Base-by-base conservation (phyloP, 2,797 vertebrate genomes). In the Myotis myotis region DNA sequence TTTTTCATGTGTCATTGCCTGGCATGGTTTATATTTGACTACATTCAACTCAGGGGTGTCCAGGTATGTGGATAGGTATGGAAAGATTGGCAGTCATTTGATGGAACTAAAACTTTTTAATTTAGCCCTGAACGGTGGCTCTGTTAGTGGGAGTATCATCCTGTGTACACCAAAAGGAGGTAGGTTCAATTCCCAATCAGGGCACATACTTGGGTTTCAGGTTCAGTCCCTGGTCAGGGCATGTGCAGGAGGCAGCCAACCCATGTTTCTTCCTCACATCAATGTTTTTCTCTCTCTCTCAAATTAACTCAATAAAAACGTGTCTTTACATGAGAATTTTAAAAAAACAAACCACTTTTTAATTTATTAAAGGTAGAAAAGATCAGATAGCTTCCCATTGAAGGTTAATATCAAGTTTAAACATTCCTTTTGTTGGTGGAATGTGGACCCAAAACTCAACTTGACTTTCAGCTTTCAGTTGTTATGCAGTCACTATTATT, bases 1-100 rank as follows among this genome's bases (percentile, higher is more conserved):
- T 99, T 99, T 98, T 99, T 99, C 97, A 99, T 99, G 99, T 99
- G 99, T 98, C 99, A 99, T 97, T 99, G 99, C 97, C 98, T 99
- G 93, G 99, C 99, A 5, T 99, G 99, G 99, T 99, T 99, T 98
- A 98, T 99, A 92, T 98, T 98, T 28, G 99, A 99, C 98, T 99
- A 99, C 98, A 98, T 99, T 96, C 99, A 99, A 97, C 99, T 99
- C 79, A 98, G 98, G 64, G 99, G 99, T 97, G 99, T 99, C 80
- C 99, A 99, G 99, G 99, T 99, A 98, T 7, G 98, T 98, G 81
- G 33, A 4, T 15, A 41, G 70, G n/a, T 64, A 16, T 16, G 55
- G 49, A 70, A 88, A 82, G 51, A 33, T 41, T 62, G 8, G 60
- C 25, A 70, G 5, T 86, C 33, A 75, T 38, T 70, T 93, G 64